A percentile compares a stretch with the other conserved stretches of the same genome.
These are phyloP conservation scores for Himalopsyche kuldschensis DNA, from an alignment of 2,888 invertebrate genomes.

Conservation along the genomic window DNA sequence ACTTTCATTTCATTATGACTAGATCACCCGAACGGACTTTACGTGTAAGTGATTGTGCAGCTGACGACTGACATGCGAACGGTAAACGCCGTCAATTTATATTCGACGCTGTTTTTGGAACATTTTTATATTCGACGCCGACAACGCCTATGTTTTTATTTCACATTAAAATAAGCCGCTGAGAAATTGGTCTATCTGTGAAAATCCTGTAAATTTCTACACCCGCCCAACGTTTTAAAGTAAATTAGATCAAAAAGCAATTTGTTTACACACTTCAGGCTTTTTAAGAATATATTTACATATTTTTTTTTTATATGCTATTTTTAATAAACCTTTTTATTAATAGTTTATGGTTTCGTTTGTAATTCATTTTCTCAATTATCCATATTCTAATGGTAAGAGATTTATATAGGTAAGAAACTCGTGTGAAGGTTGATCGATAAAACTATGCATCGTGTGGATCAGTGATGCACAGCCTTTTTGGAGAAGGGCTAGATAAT, in stretches of 20 bases:
- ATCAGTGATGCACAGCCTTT: too few relatives aligned
- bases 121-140: not conserved
- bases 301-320: too few relatives aligned
- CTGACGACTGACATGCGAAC: slow-evolving; percentile 19
- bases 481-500: too few relatives aligned
- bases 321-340: too few relatives aligned
- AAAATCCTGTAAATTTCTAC: not conserved
- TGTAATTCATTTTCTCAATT: too few relatives aligned
- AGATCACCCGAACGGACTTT: not conserved
- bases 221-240: not conserved
- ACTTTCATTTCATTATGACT: too few relatives aligned
- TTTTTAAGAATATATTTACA: not conserved
- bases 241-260: not conserved
- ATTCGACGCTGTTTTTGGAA: not conserved
- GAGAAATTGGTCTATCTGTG: not conserved
- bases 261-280: not conserved
- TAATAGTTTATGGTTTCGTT: too few relatives aligned
- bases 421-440: too few relatives aligned
- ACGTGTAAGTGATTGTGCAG: not conserved
- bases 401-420: too few relatives aligned
- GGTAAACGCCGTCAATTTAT: slow-evolving; percentile 7
- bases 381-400: too few relatives aligned
- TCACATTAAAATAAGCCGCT: not conserved
- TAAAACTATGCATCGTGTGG: too few relatives aligned
- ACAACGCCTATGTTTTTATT: not conserved